A percentile compares a stretch with the other conserved stretches of the same genome.
Conservation (phyloP, 2,113 vertebrate genomes). For the Halichoerus grypus region DNA sequence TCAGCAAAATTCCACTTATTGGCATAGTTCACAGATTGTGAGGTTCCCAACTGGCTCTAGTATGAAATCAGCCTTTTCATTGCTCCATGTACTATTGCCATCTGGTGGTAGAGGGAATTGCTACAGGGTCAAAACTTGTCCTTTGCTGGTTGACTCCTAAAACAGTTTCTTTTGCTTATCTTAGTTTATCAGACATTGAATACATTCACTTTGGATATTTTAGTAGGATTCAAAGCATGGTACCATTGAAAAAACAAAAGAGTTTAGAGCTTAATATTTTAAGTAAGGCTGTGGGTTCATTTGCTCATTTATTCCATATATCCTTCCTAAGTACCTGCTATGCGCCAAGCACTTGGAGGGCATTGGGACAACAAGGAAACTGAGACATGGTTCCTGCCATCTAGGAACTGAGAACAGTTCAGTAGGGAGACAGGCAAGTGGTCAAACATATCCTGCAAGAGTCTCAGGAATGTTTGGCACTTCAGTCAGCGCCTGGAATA, state of each 20-base stretch:
- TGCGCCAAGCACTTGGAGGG: neutral
- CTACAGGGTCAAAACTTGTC: neutral
- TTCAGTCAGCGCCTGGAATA: neutral
- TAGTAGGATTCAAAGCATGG: neutral
- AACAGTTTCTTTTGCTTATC: neutral
- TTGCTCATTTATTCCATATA: neutral
- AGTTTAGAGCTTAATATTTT: neutral
- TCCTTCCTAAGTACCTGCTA: neutral
- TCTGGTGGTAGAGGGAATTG: slow-evolving; percentile 60
- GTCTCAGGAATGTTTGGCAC: neutral
- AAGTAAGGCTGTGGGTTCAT: slow-evolving; percentile 19
- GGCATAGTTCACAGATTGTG: slow-evolving; percentile 55
- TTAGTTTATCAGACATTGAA: neutral
- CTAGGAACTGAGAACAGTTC: neutral
- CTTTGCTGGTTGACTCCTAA: neutral
- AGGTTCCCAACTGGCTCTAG: neutral
- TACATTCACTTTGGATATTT: neutral
- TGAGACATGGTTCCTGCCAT: neutral
- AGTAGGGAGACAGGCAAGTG: neutral
- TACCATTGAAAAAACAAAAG: neutral
- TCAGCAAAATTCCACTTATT: slow-evolving; percentile 65
- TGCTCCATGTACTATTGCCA: slow-evolving; percentile 39
- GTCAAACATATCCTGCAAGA: neutral
- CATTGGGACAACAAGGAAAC: neutral
- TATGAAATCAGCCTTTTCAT: neutral